phyloP scores from a whole-genome alignment of 2,888 invertebrate genomes.

The Caenorhabditis sinica region DNA sequence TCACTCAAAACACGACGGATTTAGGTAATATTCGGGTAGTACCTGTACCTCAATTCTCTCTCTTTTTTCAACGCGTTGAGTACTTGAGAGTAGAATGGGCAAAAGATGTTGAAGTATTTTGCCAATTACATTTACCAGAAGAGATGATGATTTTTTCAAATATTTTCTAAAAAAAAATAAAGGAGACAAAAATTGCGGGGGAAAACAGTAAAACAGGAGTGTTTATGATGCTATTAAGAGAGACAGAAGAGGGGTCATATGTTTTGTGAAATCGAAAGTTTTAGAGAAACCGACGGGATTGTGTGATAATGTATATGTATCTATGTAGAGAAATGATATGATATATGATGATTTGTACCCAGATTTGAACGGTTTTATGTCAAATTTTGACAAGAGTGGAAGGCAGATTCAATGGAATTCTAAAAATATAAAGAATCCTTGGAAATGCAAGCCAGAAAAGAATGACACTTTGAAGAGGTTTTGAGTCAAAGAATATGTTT shows the following conservation, averaged over 20 bases:
- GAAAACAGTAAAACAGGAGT: conserved; percentile 39
- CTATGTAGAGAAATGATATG: neutral
- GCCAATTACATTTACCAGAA: conserved; percentile 26
- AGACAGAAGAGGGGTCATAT: conserved; percentile 30
- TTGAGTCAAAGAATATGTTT: too few species aligned
- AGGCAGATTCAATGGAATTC: neutral
- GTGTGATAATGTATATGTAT: conserved; percentile 13
- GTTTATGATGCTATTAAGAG: conserved; percentile 24
- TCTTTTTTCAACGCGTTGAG: neutral
- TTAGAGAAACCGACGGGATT: neutral
- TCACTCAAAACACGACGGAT: conserved; percentile 39
- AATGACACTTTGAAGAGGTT: too few species aligned
- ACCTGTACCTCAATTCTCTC: conserved; percentile 2
- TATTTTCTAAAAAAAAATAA: neutral
- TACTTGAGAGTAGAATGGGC: conserved; percentile 9
- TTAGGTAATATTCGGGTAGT: conserved; percentile 24
- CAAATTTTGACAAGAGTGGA: neutral
- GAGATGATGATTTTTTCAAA: conserved; percentile 1
- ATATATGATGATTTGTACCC: neutral
- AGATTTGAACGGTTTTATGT: neutral
- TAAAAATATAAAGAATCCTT: neutral
- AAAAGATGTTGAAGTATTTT: conserved; percentile 32
- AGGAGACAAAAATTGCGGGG: conserved; percentile 17
- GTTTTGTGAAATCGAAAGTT: conserved; percentile 49
- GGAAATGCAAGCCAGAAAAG: too few species aligned